These are phyloP conservation scores for Epistrophe grossulariae DNA, from an alignment of 2,888 invertebrate genomes.

Conservation along the genomic window DNA sequence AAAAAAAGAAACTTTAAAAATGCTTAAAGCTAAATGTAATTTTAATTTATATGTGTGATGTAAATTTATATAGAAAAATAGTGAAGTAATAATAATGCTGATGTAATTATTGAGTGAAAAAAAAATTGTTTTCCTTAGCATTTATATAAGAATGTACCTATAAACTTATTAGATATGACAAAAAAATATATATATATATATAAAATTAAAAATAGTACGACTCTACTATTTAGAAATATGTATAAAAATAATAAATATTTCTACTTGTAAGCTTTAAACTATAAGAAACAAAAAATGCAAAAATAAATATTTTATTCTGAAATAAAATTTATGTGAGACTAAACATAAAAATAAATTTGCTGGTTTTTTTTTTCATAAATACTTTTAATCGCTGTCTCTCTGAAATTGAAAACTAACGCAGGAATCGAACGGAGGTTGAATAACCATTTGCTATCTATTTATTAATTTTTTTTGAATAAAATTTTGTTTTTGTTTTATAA, in stretches of 20 bases:
- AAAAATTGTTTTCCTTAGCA: constrained; percentile 52
- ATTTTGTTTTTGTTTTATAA: too few species aligned
- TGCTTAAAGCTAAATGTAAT: constrained; percentile 37
- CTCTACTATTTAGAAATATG: constrained; percentile 30
- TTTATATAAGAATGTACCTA: constrained; percentile 56
- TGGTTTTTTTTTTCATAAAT: too few species aligned
- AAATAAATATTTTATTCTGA: constrained; percentile 59
- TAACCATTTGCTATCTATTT: too few species aligned
- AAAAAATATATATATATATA: too few species aligned
- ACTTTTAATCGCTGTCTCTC: too few species aligned
- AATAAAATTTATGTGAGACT: constrained; percentile 73
- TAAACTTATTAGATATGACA: constrained; percentile 54
- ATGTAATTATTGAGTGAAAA: constrained; percentile 68
- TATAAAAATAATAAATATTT: constrained; percentile 26
- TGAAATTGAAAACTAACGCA: too few species aligned
- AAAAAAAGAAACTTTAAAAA: neutral
- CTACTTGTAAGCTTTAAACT: constrained; percentile 47
- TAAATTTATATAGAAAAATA: constrained; percentile 37
- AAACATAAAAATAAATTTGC: constrained; percentile 29
- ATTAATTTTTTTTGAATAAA: too few species aligned
- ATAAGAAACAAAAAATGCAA: constrained; percentile 34
- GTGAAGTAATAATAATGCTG: neutral
- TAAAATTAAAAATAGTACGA: constrained; percentile 12
- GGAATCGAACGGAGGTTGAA: too few species aligned
- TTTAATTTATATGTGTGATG: constrained; percentile 53